Percentiles rank a stretch among this genome's conserved stretches.
These are phyloP conservation scores for Ramphastos sulfuratus DNA, from an alignment of 2,113 vertebrate genomes.

Conservation along the genomic window DNA sequence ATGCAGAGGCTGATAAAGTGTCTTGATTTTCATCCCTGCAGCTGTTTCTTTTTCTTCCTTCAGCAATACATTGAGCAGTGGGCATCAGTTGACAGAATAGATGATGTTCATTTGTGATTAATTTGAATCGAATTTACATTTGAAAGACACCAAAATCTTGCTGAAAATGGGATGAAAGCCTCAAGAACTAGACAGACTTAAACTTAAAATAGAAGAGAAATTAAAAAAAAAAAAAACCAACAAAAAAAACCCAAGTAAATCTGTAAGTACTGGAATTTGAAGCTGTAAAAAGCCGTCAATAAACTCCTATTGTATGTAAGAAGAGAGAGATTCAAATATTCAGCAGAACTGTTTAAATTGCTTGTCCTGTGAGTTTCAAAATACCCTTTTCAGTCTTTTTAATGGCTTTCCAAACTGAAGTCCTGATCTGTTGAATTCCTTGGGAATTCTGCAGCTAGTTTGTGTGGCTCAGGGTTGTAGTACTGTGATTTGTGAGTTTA, in stretches of 20 bases:
- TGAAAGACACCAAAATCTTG: conserved; percentile 35
- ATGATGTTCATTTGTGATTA: conserved; percentile 12
- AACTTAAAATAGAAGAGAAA: neutral
- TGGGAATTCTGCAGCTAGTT: neutral
- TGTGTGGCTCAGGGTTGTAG: neutral
- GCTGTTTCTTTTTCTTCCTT: conserved; percentile 39
- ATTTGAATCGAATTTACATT: conserved; percentile 48
- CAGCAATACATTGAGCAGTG: neutral
- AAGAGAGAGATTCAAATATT: neutral
- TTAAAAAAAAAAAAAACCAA: neutral
- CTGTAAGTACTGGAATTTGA: neutral
- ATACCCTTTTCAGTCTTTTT: neutral
- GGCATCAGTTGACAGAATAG: conserved; percentile 35
- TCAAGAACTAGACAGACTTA: neutral
- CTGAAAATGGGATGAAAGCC: conserved; percentile 1
- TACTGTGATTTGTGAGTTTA: neutral
- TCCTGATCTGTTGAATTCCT: neutral
- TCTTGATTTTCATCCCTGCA: conserved; percentile 8
- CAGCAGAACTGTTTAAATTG: neutral
- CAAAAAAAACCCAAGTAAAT: neutral
- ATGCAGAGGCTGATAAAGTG: neutral
- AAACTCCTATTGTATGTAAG: neutral
- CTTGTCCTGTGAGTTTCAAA: neutral
- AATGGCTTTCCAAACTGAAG: neutral
- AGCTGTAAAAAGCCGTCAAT: neutral